Base-by-base conservation (phyloP, 1,140 invertebrate species). In the Bombus waltoni region DNA sequence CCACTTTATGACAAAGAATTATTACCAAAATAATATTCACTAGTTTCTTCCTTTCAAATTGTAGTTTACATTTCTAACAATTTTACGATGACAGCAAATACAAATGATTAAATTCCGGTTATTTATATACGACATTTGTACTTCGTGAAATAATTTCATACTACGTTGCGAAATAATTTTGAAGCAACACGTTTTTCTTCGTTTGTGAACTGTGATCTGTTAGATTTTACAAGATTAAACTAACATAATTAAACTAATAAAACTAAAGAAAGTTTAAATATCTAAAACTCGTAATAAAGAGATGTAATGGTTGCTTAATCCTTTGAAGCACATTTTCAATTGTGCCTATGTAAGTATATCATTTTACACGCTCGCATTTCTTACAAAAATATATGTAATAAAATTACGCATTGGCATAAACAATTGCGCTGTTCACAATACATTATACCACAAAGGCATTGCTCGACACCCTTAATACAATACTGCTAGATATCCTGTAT, bases 311-410 rank as follows among this genome's bases (percentile, higher is more conserved):
- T 78, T 18, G 8, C 47, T 71, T 84, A 71, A 84, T 40, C 75
- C 82, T 84, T 84, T 78, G 82, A 79, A 13, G 82, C 75, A 53
- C 22, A 22, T 28, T 79, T 57, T 59, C 38, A 44, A 71, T 44
- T 44, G 40, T 1, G 59, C 62, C 59, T 44, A 71, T 38, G 3
- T 11, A 62, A 10, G 5, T 22, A 53, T 53, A 77, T 10, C 59
- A 22, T 11, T 38, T 32, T 42, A 44, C n/a, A 35, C 47, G 0
- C 1, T 6, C 18, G 47, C n/a, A 57, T 10, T 59, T n/a, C n/a
- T 42, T 25, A 25, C 13, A 80, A 47, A 5, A 53, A 32, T 40
- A n/a, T 62, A 62, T 13, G 1, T n/a, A 10, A 62, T 62, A n/a
- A 62, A 28, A 13, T 62, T 5, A 62, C 59, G 3, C 59, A 62